Conservation (phyloP, 1,140 invertebrate species). For the Aradophagus sp. region DNA sequence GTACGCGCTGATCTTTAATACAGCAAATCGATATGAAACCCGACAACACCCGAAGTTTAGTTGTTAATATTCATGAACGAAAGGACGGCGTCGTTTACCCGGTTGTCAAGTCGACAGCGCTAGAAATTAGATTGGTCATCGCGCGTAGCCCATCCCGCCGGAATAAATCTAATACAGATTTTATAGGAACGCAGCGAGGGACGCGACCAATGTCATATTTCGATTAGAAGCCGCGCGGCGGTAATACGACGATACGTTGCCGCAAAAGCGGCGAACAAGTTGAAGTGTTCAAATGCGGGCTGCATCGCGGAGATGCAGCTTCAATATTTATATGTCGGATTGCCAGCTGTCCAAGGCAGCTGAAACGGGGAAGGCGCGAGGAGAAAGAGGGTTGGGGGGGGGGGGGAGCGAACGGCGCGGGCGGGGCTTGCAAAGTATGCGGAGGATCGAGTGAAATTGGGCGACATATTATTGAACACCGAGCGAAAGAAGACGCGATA, state of each 20-base stretch:
- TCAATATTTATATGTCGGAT: constrained; percentile 70
- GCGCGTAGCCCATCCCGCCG: too few species aligned
- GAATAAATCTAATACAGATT: too few species aligned
- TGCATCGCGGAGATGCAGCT: constrained; percentile 64
- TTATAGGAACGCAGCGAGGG: too few species aligned
- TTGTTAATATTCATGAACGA: too few species aligned
- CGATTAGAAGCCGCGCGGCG: constrained; percentile 36
- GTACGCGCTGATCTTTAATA: too few species aligned
- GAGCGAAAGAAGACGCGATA: constrained; percentile 49
- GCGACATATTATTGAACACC: constrained; percentile 65
- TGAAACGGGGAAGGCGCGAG: constrained; percentile 42
- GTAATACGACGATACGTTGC: constrained; percentile 10
- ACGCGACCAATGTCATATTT: constrained; percentile 11
- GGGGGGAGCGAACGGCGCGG: constrained; percentile 52
- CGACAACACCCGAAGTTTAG: too few species aligned
- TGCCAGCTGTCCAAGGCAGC: constrained; percentile 62
- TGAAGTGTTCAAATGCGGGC: constrained; percentile 55
- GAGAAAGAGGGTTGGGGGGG: too few species aligned
- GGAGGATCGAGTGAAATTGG: constrained; percentile 66
- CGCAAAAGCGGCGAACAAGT: constrained; percentile 35
- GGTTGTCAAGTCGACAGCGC: too few species aligned
- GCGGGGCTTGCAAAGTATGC: constrained; percentile 61
- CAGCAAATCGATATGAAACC: too few species aligned
- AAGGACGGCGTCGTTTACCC: too few species aligned
- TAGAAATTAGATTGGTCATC: too few species aligned